Evolutionary conservation across 30 jellyfish, hydroid and myxozoan species (phyloP).

Genomic region (Cassiopea andromeda): DNA sequence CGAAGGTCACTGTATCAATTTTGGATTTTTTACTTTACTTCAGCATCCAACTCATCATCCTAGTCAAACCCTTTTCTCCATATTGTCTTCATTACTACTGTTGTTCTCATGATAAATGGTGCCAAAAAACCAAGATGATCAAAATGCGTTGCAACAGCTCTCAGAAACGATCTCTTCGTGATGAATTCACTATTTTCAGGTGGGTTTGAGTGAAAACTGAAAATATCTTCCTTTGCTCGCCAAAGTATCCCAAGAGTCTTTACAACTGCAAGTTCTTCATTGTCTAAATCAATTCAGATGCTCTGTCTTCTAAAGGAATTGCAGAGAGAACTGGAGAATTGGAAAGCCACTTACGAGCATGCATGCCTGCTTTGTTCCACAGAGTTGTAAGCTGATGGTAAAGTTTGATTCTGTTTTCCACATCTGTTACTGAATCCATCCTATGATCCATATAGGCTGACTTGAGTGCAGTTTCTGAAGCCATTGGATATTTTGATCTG

Average conservation of each 20-base stretch:
- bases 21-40: slow-evolving; percentile 15
- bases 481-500: slow-evolving; percentile 47
- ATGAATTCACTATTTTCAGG: background rate
- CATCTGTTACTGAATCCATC: slow-evolving; percentile 63
- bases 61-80: slow-evolving; percentile 45
- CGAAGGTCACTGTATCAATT: slow-evolving; percentile 28
- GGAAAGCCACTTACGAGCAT: slow-evolving; percentile 76
- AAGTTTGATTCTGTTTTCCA: slow-evolving; percentile 14
- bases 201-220: slow-evolving; percentile 22
- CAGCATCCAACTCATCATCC: slow-evolving; percentile 50
- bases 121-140: slow-evolving; percentile 68
- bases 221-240: slow-evolving; percentile 32
- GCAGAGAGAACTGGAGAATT: slow-evolving; percentile 49
- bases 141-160: slow-evolving; percentile 33
- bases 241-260: slow-evolving; percentile 44
- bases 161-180: slow-evolving; percentile 58
- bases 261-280: background rate
- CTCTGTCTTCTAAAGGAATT: slow-evolving; percentile 65
- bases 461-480: slow-evolving; percentile 65
- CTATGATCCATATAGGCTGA: slow-evolving; percentile 81
- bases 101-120: slow-evolving; percentile 1
- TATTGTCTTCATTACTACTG: background rate
- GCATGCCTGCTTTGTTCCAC: slow-evolving; percentile 75
- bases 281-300: slow-evolving; percentile 29
- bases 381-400: slow-evolving; percentile 34